These are phyloP conservation scores for Ophioninae sp. DNA, from an alignment of 2,888 invertebrate genomes.

Conservation along the genomic window DNA sequence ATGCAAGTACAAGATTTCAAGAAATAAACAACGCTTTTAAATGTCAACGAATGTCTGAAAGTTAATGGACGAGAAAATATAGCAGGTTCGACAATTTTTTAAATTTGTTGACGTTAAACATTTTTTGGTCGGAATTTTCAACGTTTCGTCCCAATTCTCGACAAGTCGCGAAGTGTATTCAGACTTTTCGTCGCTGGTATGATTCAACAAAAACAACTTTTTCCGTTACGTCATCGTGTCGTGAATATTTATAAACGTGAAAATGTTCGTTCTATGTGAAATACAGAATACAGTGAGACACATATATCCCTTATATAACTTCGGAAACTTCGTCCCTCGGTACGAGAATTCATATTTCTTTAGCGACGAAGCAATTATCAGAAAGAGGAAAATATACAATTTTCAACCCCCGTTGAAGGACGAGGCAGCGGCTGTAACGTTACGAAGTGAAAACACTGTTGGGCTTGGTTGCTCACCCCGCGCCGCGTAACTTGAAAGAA, in stretches of 20 bases:
- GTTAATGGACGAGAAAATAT: too few species aligned
- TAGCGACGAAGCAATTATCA: slow-evolving; percentile 46
- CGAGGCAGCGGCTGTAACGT: slow-evolving; percentile 30
- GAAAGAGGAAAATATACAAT: slow-evolving; percentile 47
- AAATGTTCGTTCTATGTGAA: not conserved
- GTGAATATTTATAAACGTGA: not conserved
- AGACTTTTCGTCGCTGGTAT: not conserved
- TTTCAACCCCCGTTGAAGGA: slow-evolving; percentile 29
- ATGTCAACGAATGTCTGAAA: too few species aligned
- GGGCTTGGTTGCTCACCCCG: slow-evolving; percentile 29
- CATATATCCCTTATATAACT: not conserved
- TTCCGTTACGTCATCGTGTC: not conserved
- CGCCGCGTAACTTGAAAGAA: slow-evolving; percentile 51
- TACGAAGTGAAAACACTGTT: slow-evolving; percentile 44
- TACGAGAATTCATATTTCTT: slow-evolving; percentile 19
- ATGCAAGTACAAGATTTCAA: too few species aligned
- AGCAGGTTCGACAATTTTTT: too few species aligned
- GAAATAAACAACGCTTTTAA: too few species aligned
- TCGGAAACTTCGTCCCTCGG: slow-evolving; percentile 3
- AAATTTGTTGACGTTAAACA: too few species aligned
- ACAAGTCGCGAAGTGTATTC: not conserved
- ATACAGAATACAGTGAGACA: not conserved
- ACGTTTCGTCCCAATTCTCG: not conserved
- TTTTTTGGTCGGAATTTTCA: not conserved
- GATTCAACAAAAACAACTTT: not conserved